Base-by-base conservation (phyloP, 37 sponge, comb jelly and placozoan genomes). In the Theonella swinhoei region DNA sequence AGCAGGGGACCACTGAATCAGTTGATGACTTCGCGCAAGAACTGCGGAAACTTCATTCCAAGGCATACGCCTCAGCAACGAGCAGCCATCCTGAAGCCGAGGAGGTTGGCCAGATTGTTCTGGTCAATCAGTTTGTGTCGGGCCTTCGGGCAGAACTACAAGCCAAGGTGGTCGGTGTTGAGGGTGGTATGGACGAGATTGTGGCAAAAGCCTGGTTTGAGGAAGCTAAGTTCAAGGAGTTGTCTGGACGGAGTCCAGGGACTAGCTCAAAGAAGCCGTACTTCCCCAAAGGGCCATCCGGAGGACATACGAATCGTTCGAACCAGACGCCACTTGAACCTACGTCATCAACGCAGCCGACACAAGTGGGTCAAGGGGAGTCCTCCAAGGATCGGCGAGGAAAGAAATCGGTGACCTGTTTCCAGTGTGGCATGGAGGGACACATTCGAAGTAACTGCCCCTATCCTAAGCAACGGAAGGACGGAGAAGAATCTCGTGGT, bases 41-140 rank as follows among this genome's bases (percentile, higher is more conserved):
- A n/a, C n/a, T n/a, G n/a, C n/a, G n/a, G n/a, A 75, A 41, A 32
- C 80, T 88, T 25, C 78, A 64, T 39, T 24, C 24, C 29, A 82
- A 78, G 35, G 89, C 89, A 3, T 88, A 88, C 43, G 39, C 67
- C 4, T 29, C 7, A 4, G 8, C 22, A 2, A 9, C 14, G 2
- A 47, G 70, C 4, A 81, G 81, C 4, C 41, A 69, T 7, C 43
- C 72, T 31, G 89, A 82, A 39, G 68, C 88, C 0, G 88, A 87
- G 39, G 64, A 42, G 36, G 68, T 87, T 69, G 81, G 88, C 0
- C 47, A 67, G 61, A 5, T 63, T 65, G 84, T 88, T 0, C 69
- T 88, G 38, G 76, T 75, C 1, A 75, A 83, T 66, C 83, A 82
- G 74, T 88, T 88, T 62, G 68, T 88, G 0, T 37, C 79, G 0